Percentiles rank a stretch among this genome's conserved stretches.
Conservation (phyloP, 2,888 invertebrate genomes). For the Scotopteryx bipunctaria region DNA sequence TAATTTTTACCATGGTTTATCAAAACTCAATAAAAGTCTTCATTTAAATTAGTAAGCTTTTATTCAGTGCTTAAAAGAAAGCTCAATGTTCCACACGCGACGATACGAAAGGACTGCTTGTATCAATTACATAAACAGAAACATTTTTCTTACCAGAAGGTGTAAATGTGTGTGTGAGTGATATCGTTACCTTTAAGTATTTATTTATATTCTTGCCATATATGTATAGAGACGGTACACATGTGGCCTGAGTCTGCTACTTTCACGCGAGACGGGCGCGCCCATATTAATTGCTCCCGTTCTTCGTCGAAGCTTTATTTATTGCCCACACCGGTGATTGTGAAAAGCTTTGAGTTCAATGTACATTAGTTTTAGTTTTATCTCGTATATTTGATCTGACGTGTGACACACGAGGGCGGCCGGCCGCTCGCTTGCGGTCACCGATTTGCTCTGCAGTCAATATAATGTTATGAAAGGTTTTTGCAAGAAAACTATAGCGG, state of each 20-base stretch:
- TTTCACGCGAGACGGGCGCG: slow-evolving; percentile 78
- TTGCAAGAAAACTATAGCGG: slow-evolving; percentile 55
- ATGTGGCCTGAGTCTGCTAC: slow-evolving; percentile 69
- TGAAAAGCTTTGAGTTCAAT: slow-evolving; percentile 78
- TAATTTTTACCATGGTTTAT: slow-evolving; percentile 19
- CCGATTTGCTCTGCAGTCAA: slow-evolving; percentile 33
- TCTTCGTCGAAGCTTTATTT: slow-evolving; percentile 81
- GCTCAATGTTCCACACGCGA: slow-evolving; percentile 9
- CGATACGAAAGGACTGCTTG: slow-evolving; percentile 23
- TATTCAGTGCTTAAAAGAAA: slow-evolving; percentile 16
- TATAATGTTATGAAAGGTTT: slow-evolving; percentile 46
- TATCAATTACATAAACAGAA: slow-evolving; percentile 30
- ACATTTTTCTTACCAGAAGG: slow-evolving; percentile 13
- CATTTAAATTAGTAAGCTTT: slow-evolving; percentile 5
- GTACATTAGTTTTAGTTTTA: slow-evolving; percentile 79
- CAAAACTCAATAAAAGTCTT: slow-evolving; percentile 1
- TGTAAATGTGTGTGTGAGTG: slow-evolving; percentile 28
- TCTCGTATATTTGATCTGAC: slow-evolving; percentile 76
- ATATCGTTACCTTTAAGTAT: slow-evolving; percentile 32
- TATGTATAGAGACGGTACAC: slow-evolving; percentile 52
- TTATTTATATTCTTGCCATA: slow-evolving; percentile 37
- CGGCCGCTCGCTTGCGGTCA: slow-evolving; percentile 43
- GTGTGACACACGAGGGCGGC: slow-evolving; percentile 63
- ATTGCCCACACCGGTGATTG: slow-evolving; percentile 77
- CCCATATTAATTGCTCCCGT: slow-evolving; percentile 83